These are phyloP conservation scores for Syngnathus rostellatus DNA, from an alignment of 2,797 vertebrate genomes.

Conservation along the genomic window DNA sequence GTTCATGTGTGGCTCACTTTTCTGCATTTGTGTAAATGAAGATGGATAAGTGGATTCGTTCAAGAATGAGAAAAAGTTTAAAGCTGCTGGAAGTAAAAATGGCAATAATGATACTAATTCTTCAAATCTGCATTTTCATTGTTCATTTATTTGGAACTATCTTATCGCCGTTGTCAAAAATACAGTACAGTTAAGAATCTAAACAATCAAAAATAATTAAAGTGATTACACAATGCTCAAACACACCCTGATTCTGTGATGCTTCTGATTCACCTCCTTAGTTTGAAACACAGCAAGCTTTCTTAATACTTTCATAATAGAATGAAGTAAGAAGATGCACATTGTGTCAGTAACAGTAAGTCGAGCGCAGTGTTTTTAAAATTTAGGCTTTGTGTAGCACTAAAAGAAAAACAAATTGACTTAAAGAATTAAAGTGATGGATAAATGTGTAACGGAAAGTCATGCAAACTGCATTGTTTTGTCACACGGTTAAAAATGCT, in stretches of 20 bases:
- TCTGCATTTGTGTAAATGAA: constrained; percentile 7
- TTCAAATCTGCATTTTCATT: neutral
- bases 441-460: neutral
- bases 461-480: neutral
- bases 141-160: neutral
- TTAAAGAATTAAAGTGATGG: neutral
- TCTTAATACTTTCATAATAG: neutral
- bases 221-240: neutral
- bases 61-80: neutral
- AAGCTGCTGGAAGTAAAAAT: neutral
- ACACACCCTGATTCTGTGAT: neutral
- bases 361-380: neutral
- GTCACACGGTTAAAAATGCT: neutral
- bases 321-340: neutral
- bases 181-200: neutral
- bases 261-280: neutral
- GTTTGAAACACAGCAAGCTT: neutral
- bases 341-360: neutral
- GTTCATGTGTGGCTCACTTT: constrained; percentile 21
- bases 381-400: neutral
- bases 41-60: neutral
- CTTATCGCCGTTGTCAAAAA: neutral
- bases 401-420: neutral
- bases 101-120: neutral
- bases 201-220: neutral